phyloP scores from a whole-genome alignment of 1,140 invertebrate species.

The Rhyacophila brunnea region DNA sequence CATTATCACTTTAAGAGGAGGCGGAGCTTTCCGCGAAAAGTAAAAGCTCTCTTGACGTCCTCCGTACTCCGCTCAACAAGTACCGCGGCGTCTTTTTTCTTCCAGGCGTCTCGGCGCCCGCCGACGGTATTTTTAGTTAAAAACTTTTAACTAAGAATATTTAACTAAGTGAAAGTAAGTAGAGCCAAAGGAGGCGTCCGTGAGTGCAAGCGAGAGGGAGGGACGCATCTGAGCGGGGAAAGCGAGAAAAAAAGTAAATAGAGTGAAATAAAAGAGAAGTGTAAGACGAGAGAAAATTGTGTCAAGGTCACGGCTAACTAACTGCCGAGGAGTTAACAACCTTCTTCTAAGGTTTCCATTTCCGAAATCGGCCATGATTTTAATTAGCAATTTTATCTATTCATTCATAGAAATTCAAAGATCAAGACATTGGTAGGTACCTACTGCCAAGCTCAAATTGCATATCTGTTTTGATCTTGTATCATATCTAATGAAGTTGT shows the following conservation, averaged over 20 bases:
- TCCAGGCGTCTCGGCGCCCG: constrained; percentile 11
- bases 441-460: too few relatives aligned
- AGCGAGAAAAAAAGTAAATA: constrained; percentile 29
- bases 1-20: constrained; percentile 33
- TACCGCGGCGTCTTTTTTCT: constrained; percentile 21
- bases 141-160: constrained; percentile 37
- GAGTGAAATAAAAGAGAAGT: constrained; percentile 23
- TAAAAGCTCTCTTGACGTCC: constrained; percentile 9
- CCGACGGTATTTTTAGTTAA: constrained; percentile 33
- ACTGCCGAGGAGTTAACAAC: constrained; percentile 28
- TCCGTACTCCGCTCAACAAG: constrained; percentile 30
- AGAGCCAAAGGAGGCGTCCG: constrained; percentile 2
- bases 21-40: constrained; percentile 2
- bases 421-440: too few relatives aligned
- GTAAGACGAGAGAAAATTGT: constrained; percentile 26
- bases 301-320: constrained; percentile 35
- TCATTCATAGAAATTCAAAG: too few relatives aligned
- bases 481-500: too few relatives aligned
- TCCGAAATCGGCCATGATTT: background rate
- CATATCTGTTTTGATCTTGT: too few relatives aligned
- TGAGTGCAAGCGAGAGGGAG: constrained; percentile 1
- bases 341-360: background rate
- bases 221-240: constrained; percentile 6
- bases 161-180: constrained; percentile 32
- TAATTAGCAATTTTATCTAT: too few relatives aligned